phyloP scores from a whole-genome alignment of 2,888 invertebrate genomes.

The Rhagophthalmus giganteus region DNA sequence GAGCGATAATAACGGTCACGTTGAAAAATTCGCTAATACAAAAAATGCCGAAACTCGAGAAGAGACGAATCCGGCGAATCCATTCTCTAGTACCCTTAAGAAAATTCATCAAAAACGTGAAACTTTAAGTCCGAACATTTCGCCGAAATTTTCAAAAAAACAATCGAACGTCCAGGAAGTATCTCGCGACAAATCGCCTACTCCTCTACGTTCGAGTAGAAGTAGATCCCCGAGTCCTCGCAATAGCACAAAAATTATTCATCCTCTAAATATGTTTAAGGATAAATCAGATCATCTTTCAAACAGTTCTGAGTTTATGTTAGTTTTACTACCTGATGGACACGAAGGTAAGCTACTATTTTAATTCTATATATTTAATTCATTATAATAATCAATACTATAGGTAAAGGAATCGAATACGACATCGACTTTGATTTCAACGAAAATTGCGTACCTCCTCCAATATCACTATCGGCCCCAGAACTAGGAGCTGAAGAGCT shows the following conservation, averaged over 20 bases:
- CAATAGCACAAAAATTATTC: constrained; percentile 3
- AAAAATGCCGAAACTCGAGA: not conserved
- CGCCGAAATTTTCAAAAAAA: too few species aligned
- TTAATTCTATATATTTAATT: not conserved
- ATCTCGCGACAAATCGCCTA: constrained; percentile 20
- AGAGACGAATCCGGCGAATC: not conserved
- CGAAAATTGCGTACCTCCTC: constrained; percentile 73
- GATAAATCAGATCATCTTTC: constrained; percentile 58
- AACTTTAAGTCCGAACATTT: not conserved
- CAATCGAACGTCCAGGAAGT: not conserved
- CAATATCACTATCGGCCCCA: constrained; percentile 80
- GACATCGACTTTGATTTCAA: constrained; percentile 64
- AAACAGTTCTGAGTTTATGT: constrained; percentile 80
- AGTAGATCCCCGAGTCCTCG: constrained; percentile 35
- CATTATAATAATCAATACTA: constrained; percentile 11
- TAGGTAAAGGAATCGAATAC: constrained; percentile 33
- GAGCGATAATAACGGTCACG: not conserved
- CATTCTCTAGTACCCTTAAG: not conserved
- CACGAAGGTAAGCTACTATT: constrained; percentile 42
- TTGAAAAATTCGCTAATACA: not conserved
- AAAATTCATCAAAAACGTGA: too few species aligned
- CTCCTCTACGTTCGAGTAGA: constrained; percentile 17
- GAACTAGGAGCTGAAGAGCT: constrained; percentile 70
- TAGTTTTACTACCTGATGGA: constrained; percentile 63
- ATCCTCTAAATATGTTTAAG: constrained; percentile 8